Percentiles rank a stretch among this genome's conserved stretches.
These are phyloP conservation scores for Rallus limicola DNA, from an alignment of 2,113 vertebrate genomes.

Conservation along the genomic window DNA sequence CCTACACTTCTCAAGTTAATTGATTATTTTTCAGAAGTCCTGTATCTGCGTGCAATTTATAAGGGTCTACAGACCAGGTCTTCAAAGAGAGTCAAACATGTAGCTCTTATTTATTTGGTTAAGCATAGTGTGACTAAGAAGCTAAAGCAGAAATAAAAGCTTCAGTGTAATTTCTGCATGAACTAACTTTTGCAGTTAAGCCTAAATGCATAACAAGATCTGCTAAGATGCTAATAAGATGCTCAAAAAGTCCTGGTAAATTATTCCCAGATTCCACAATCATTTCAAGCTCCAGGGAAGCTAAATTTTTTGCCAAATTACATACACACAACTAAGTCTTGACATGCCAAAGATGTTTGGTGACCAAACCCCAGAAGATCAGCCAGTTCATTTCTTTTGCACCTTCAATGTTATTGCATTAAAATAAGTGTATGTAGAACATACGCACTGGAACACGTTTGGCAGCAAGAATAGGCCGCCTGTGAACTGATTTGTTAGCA, in stretches of 20 bases:
- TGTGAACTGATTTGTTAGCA: neutral
- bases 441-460: neutral
- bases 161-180: neutral
- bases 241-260: neutral
- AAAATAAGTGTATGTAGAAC: neutral
- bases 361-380: neutral
- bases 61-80: neutral
- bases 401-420: neutral
- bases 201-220: neutral
- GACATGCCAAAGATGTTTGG: neutral
- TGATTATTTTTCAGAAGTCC: neutral
- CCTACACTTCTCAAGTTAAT: neutral
- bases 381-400: neutral
- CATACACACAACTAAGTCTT: neutral
- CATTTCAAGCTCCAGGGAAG: neutral
- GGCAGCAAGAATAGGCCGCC: neutral
- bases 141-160: neutral
- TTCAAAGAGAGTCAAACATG: neutral
- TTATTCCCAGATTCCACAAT: neutral
- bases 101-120: neutral
- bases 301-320: neutral
- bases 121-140: neutral
- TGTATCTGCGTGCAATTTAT: neutral
- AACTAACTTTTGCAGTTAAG: neutral
- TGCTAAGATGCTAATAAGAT: neutral